phyloP scores from a whole-genome alignment of 2,888 invertebrate genomes.

The Eristalinus aeneus region DNA sequence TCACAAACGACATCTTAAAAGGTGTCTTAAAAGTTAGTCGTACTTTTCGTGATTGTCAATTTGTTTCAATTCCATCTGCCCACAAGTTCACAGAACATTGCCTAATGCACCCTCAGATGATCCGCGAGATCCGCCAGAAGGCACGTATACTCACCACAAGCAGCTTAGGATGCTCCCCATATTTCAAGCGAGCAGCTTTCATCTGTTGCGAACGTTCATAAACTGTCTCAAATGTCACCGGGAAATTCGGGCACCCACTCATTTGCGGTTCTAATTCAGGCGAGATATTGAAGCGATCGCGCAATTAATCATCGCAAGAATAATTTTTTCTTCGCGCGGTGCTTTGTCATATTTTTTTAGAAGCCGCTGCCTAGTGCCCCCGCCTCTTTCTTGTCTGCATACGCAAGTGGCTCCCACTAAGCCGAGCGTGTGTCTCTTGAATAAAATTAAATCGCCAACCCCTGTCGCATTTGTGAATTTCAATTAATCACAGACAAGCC shows the following conservation, averaged over 20 bases:
- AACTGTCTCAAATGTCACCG: neutral
- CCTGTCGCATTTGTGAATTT: conserved; percentile 27
- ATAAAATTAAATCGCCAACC: conserved; percentile 26
- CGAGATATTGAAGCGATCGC: neutral
- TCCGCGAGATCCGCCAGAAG: too few relatives aligned
- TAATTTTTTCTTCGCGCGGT: neutral
- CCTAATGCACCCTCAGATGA: too few relatives aligned
- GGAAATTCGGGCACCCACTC: neutral
- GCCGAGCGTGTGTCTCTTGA: neutral
- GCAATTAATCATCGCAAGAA: conserved; percentile 11
- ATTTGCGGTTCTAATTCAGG: neutral
- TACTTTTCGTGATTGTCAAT: too few relatives aligned
- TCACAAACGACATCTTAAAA: too few relatives aligned
- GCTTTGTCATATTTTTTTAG: neutral
- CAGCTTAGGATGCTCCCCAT: neutral
- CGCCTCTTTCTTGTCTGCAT: neutral
- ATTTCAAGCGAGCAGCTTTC: neutral
- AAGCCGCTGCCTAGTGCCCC: neutral
- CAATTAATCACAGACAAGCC: conserved; percentile 39
- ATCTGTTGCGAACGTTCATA: neutral
- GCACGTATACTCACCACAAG: too few relatives aligned
- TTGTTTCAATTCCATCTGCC: too few relatives aligned
- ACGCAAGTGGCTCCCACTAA: neutral
- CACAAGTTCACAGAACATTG: too few relatives aligned
- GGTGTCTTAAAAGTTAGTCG: too few relatives aligned